Evolutionary conservation across 2,888 invertebrate genomes (phyloP), one percentile per base, ranked within the genome.

Genomic region (Sturmia bella): DNA sequence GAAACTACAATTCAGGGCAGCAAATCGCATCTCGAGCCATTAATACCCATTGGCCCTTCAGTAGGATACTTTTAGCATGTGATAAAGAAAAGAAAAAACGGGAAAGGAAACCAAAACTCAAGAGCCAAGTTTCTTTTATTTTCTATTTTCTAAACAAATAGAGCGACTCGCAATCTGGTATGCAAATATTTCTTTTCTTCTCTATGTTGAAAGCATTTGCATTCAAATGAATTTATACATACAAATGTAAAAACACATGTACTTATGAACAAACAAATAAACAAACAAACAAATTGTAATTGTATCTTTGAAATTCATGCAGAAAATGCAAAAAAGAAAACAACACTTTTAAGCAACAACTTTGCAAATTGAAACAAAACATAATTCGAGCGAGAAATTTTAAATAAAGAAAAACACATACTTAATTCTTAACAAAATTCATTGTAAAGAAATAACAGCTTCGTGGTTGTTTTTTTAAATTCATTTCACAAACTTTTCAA

Each of bases 131-230:
- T 19, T 66, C 13, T 73, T 39, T 41, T 12, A 41, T n/a, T 57
- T 39, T 61, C 52, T 32, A 32, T 57, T 48, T 43, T 15, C 9
- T 24, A 21, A 72, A 59, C 78, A 78, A 78, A 78, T 78, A 78
- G 78, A 78, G 78, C 72, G 72, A 37, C 66, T 41, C 72, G 59
- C 43, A 66, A 59, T 27, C 50, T 72, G 72, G 43, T 41, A 72
- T 78, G 72, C 57, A 78, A 78, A 78, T 59, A 72, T 48, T 57
- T 66, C 54, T 48, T n/a, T 24, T 39, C 11, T 48, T 50, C 19
- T 32, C 41, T 59, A 4, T 66, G 37, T 32, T 7, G 5, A 32
- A 32, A 37, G 27, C 43, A 63, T 19, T 63, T 73, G 15, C 32
- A 24, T 50, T 48, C 24, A 19, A 59, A 21, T 59, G 11, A 7